Base-by-base conservation (phyloP, 2,888 invertebrate genomes). In the Seira sanloemensis region DNA sequence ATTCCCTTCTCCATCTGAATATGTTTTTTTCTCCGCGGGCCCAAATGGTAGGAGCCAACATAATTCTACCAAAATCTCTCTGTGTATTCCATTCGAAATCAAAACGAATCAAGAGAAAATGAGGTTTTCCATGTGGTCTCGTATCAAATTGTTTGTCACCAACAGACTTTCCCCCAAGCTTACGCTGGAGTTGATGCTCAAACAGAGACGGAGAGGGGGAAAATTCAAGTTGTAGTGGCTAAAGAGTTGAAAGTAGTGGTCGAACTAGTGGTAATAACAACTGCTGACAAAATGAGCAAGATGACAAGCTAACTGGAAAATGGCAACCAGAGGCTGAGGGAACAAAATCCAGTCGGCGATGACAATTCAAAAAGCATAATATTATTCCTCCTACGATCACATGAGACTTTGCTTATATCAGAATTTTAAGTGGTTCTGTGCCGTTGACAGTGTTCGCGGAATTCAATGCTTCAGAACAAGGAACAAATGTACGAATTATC, bases 121-220 rank as follows among this genome's bases (percentile, higher is more conserved):
- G 79, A 68, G 68, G 79, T 80, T 80, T 80, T 74, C 79, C 46
- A 80, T 80, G 79, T 80, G 79, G 79, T 80, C 68, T 80, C 79
- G 54, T 74, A 81, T 81, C 69, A 81, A 81, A 75, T 75, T 81
- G 81, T 81, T 81, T 81, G 81, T 81, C 81, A 81, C 81, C 81
- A 81, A 54, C 81, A 81, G 81, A 81, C 79, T 69, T 74, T 81
- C 81, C 81, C 81, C 65, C 65, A 19, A 80, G 79, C 79, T 50
- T 37, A 23, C 66, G 4, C 12, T 21, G 37, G 37, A 37, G 12
- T 37, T 37, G 37, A 37, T 37, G 37, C 37, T 37, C 12, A 37
- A 37, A 37, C 37, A 37, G 37, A 37, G 37, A 12, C 5, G 37
- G 12, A 37, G 12, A 37, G 37, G 37, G 37, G 37, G 12, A 37